Evolutionary conservation across 2,113 vertebrate species (phyloP), one percentile per base, ranked within the genome.

Genomic region (Carettochelys insculpta): DNA sequence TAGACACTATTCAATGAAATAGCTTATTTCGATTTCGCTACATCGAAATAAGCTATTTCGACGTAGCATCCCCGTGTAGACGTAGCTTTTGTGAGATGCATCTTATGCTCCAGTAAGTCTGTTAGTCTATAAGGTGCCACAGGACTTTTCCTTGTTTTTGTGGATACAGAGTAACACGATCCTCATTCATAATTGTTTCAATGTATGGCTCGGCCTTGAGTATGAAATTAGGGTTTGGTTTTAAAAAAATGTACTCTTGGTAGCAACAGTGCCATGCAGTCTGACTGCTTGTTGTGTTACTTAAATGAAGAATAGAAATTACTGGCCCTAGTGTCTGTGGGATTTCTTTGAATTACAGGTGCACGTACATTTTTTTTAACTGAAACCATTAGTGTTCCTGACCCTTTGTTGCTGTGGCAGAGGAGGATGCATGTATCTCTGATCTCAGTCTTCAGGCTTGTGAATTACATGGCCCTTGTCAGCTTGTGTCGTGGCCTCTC

Each of bases 141-240:
- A n/a, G n/a, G n/a, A n/a, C n/a, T n/a, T n/a, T n/a, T n/a, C n/a
- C n/a, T n/a, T n/a, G n/a, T n/a, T n/a, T n/a, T n/a, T n/a, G n/a
- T n/a, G n/a, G n/a, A n/a, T n/a, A n/a, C n/a, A n/a, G n/a, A n/a
- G n/a, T n/a, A n/a, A n/a, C n/a, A n/a, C n/a, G n/a, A n/a, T n/a
- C n/a, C n/a, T n/a, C n/a, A n/a, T n/a, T n/a, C n/a, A n/a, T n/a
- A n/a, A n/a, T n/a, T n/a, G n/a, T 38, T 68, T 68, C 34, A 41
- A 17, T 7, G 8, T 6, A 2, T 1, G 1, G 9, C 11, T 5
- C 4, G 4, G 1, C 16, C 14, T 27, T 1, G 19, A 41, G 34
- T 34, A 11, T 38, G 20, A 13, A 71, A 48, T 41, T 8, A 71
- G 22, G 2, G 8, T 53, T 41, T 5, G 8, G 4, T 9, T 34